phyloP scores from a whole-genome alignment of 2,888 invertebrate species.

The Drosophila silvestris region DNA sequence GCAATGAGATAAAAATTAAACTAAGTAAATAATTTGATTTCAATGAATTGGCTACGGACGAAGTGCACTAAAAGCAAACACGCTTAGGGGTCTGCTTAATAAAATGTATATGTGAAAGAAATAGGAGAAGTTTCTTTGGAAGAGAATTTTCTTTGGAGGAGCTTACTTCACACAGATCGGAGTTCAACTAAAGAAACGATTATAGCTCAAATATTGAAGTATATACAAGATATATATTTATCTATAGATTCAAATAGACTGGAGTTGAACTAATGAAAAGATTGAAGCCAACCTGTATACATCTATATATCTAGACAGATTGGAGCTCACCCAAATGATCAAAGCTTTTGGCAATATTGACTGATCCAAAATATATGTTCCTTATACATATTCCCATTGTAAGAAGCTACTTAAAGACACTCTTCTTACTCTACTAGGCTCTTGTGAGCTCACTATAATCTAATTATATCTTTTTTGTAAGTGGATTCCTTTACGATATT shows the following conservation, averaged over 20 bases:
- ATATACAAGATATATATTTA: neutral
- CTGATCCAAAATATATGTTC: neutral
- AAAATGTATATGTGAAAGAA: neutral
- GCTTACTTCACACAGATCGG: too few species aligned
- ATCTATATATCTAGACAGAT: neutral
- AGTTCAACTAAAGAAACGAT: too few species aligned
- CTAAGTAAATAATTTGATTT: constrained; percentile 25
- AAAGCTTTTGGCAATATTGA: neutral
- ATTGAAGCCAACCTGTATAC: neutral
- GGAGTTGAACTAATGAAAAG: neutral
- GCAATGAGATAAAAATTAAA: constrained; percentile 6
- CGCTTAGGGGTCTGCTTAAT: too few species aligned
- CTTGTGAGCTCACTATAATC: neutral
- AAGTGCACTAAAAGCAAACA: neutral
- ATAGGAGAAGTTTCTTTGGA: neutral
- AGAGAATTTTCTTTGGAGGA: neutral
- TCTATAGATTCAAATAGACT: neutral
- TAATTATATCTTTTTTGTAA: neutral
- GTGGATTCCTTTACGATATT: neutral
- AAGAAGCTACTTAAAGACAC: neutral
- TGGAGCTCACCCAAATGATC: too few species aligned
- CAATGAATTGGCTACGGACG: constrained; percentile 10
- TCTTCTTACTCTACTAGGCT: too few species aligned
- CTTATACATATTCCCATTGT: neutral
- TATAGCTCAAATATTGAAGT: too few species aligned